Conservation (phyloP, 2,113 vertebrate genomes). For the Pluvialis apricaria region DNA sequence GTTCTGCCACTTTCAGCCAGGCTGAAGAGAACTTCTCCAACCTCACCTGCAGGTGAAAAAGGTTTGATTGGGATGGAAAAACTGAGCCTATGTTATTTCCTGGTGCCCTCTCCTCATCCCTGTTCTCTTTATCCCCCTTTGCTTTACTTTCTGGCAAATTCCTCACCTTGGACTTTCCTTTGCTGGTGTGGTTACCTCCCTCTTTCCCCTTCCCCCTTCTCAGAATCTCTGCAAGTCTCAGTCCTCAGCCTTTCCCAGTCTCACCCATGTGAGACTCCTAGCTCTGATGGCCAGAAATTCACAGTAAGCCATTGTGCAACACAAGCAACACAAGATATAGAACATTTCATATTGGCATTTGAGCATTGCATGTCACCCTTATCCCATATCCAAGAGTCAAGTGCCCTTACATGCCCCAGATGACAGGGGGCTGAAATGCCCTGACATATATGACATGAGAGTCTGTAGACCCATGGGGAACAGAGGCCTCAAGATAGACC, state of each 20-base stretch:
- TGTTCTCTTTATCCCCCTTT: background rate
- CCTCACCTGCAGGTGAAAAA: background rate
- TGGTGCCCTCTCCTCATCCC: background rate
- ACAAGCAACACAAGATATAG: background rate
- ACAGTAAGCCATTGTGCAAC: background rate
- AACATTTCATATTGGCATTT: background rate
- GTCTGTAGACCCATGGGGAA: background rate
- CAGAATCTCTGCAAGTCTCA: background rate
- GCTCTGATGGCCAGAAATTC: background rate
- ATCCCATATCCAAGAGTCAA: background rate
- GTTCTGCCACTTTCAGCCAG: background rate
- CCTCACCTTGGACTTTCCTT: background rate
- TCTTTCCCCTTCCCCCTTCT: background rate
- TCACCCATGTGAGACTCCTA: background rate
- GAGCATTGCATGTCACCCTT: background rate
- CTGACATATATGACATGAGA: background rate
- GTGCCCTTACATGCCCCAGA: background rate
- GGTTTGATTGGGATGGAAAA: background rate
- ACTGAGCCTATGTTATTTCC: fast-evolving
- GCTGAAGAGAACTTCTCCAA: background rate
- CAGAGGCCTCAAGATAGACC: background rate
- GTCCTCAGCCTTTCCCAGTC: background rate
- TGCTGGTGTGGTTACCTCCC: background rate
- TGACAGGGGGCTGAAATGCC: background rate
- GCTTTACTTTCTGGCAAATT: background rate